Evolutionary conservation across 2,113 vertebrate species (phyloP).

Genomic region (Cervus canadensis): DNA sequence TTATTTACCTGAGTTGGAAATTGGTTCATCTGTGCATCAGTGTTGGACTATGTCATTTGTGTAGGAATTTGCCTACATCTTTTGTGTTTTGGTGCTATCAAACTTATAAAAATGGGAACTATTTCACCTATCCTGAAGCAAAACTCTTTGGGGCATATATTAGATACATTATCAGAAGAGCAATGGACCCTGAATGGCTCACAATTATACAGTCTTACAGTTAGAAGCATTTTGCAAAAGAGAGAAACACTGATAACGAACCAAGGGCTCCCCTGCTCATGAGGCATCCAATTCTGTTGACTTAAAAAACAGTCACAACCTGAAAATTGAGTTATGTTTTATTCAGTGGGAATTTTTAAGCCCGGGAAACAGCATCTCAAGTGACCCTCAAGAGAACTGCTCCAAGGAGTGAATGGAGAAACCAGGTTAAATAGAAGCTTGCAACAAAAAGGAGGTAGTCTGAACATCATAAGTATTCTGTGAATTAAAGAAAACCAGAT

Average conservation of each 20-base stretch:
- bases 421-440: background rate
- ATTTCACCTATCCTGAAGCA: background rate
- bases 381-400: background rate
- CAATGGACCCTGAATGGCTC: background rate
- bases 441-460: background rate
- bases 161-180: background rate
- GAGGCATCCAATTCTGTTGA: background rate
- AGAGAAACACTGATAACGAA: background rate
- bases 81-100: background rate
- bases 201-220: background rate
- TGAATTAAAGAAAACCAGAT: background rate
- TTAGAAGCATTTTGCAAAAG: background rate
- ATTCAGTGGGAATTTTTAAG: background rate
- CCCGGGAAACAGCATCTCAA: background rate
- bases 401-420: background rate
- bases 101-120: background rate
- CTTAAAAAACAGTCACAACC: background rate
- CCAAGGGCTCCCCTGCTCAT: background rate
- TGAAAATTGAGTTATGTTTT: background rate
- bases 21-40: background rate
- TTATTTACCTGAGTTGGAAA: background rate
- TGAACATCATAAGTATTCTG: background rate
- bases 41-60: background rate
- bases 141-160: background rate
- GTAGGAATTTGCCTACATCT: background rate